These are phyloP conservation scores for Acleris sparsana DNA, from an alignment of 2,888 invertebrate genomes.

Conservation along the genomic window DNA sequence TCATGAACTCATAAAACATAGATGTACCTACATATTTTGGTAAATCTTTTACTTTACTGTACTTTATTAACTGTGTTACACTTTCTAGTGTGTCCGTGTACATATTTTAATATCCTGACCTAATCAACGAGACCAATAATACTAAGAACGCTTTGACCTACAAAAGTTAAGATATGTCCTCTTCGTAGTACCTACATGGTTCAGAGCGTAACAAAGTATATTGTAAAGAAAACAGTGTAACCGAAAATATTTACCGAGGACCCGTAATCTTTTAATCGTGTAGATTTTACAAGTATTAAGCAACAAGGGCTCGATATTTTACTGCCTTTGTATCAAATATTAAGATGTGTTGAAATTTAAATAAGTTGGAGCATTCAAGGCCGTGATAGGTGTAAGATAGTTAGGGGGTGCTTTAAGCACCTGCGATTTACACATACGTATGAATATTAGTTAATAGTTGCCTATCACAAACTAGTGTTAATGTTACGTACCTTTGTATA, in stretches of 20 bases:
- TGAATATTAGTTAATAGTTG: constrained; percentile 51
- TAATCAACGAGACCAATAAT: constrained; percentile 62
- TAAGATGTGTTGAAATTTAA: constrained; percentile 43
- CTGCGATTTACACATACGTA: constrained; percentile 58
- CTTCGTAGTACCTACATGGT: constrained; percentile 15
- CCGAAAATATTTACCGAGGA: constrained; percentile 13
- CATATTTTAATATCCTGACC: constrained; percentile 13
- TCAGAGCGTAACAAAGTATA: constrained; percentile 18
- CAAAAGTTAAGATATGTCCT: constrained; percentile 22
- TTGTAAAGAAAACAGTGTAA: constrained; percentile 25
- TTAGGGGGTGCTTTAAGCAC: constrained; percentile 64
- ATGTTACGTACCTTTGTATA: constrained; percentile 21
- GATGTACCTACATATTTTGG: too few species aligned
- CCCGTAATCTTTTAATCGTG: constrained; percentile 5
- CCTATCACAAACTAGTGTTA: constrained; percentile 49
- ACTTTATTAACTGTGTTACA: neutral
- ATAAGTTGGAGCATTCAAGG: constrained; percentile 65
- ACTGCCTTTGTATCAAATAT: constrained; percentile 49
- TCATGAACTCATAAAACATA: too few species aligned
- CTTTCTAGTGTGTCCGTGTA: neutral
- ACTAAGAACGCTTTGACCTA: constrained; percentile 48
- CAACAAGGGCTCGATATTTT: constrained; percentile 18
- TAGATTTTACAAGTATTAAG: constrained; percentile 20
- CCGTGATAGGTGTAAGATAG: constrained; percentile 74
- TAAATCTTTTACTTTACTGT: neutral